Base-by-base conservation (phyloP, 1,140 invertebrate genomes). In the Dysdera silvatica region DNA sequence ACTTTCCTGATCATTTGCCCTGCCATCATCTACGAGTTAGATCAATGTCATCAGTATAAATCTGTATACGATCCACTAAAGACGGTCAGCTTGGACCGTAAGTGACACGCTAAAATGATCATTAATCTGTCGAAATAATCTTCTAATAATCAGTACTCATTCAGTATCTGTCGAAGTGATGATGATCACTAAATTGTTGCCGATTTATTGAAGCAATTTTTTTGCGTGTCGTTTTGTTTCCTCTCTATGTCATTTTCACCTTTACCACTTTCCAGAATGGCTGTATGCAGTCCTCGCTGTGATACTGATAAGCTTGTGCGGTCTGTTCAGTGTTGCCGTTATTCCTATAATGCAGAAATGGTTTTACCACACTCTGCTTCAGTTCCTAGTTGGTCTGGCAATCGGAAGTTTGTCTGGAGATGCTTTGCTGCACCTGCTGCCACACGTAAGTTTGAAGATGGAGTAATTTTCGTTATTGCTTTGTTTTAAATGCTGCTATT, bases 391-490 rank as follows among this genome's bases (percentile, higher is more conserved):
- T 3, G 90, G 91, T 1, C 78, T 96, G 53, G 93, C 92, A 28
- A 87, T 96, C 28, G 92, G 91, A 14, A 91, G 91, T 3, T 78
- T 97, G 51, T 86, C 88, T 37, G 91, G 91, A 4, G 92, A 95
- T 80, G 92, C 92, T 2, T 77, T 96, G 24, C 80, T 97, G 57
- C 93, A 97, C 82, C 81, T 97, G 16, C 80, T 96, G 71, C 93
- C 93, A 48, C 92, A 95, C 78, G 91, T 79, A 73, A 74, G 73
- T 71, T n/a, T 10, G 12, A 3, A 2, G 2, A 20, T 47, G 43
- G 2, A 2, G 23, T n/a, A 8, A 20, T n/a, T 10, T 7, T n/a
- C 8, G 18, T 20, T 47, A 10, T 47, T 20, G 8, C 6, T 47
- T 6, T 20, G 43, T 47, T 12, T 47, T 47, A 7, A 14, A 8